phyloP scores from a whole-genome alignment of 2,113 vertebrate genomes.

The Larimichthys polyactis region DNA sequence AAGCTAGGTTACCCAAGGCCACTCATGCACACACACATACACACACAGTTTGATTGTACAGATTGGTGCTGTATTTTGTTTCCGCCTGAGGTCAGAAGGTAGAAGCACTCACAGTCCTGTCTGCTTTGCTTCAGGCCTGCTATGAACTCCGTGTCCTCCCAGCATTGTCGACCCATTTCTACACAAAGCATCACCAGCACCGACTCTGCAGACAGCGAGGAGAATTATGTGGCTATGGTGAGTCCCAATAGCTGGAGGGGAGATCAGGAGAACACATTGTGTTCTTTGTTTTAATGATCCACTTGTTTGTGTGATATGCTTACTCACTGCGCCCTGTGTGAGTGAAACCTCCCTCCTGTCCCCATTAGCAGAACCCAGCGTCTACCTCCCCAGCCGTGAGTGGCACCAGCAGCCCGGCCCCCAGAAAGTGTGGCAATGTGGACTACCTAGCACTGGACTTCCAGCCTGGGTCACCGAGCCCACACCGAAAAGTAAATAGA shows the following conservation, averaged over 20 bases:
- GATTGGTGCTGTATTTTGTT: constrained; percentile 34
- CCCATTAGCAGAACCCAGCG: constrained; percentile 93
- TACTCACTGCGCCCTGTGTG: constrained; percentile 32
- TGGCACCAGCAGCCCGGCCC: constrained; percentile 95
- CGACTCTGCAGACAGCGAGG: constrained; percentile 97
- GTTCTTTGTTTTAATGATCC: constrained; percentile 58
- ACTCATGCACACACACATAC: constrained; percentile 10
- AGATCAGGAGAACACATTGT: constrained; percentile 41
- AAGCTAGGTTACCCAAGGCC: constrained; percentile 7
- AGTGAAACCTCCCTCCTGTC: constrained; percentile 54
- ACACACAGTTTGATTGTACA: constrained; percentile 21
- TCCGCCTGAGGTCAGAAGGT: constrained; percentile 18
- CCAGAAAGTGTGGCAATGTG: constrained; percentile 94
- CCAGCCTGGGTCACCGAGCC: constrained; percentile 93
- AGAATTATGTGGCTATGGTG: constrained; percentile 99
- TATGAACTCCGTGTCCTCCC: constrained; percentile 90
- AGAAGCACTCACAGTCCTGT: constrained; percentile 20
- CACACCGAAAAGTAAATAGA: constrained; percentile 92
- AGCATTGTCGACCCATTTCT: constrained; percentile 95
- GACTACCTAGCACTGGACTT: constrained; percentile 98
- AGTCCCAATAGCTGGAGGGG: constrained; percentile 64
- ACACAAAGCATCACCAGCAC: constrained; percentile 99
- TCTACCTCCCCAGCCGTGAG: constrained; percentile 96
- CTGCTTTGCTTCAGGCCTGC: constrained; percentile 84
- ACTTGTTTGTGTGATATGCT: constrained; percentile 29